Evolutionary conservation across 2,113 vertebrate species (phyloP).

Genomic region (Cryptomyrus ogoouensis): DNA sequence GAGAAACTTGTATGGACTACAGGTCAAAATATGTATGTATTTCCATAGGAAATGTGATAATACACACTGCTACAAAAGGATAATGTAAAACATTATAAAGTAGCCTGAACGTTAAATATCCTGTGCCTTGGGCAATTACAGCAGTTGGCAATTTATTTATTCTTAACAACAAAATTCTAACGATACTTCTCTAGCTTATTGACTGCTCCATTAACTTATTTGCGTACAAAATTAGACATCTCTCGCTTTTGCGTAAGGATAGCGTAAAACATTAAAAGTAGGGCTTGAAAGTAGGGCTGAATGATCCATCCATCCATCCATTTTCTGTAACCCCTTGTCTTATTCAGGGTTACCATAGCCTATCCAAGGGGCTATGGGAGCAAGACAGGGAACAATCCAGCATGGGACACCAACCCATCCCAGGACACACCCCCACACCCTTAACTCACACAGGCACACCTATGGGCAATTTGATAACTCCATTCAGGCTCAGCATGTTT

Average conservation of each 20-base stretch:
- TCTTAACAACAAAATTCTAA: too few relatives aligned
- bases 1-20: neutral
- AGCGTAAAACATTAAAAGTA: neutral
- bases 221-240: neutral
- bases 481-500: neutral
- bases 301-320: neutral
- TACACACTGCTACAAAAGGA: neutral
- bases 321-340: neutral
- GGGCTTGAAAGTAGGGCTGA: neutral
- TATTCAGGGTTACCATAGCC: neutral
- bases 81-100: neutral
- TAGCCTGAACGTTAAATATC: neutral
- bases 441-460: too few relatives aligned
- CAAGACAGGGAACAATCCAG: too few relatives aligned
- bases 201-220: neutral
- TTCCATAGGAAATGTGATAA: neutral
- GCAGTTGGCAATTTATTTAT: too few relatives aligned
- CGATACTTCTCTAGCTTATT: too few relatives aligned
- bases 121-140: neutral
- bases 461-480: too few relatives aligned
- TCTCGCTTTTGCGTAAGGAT: neutral
- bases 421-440: too few relatives aligned
- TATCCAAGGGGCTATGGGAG: neutral
- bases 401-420: too few relatives aligned
- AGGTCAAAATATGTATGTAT: neutral